phyloP scores from a whole-genome alignment of 1,140 invertebrate species.

The Philotrypesis tridentata region DNA sequence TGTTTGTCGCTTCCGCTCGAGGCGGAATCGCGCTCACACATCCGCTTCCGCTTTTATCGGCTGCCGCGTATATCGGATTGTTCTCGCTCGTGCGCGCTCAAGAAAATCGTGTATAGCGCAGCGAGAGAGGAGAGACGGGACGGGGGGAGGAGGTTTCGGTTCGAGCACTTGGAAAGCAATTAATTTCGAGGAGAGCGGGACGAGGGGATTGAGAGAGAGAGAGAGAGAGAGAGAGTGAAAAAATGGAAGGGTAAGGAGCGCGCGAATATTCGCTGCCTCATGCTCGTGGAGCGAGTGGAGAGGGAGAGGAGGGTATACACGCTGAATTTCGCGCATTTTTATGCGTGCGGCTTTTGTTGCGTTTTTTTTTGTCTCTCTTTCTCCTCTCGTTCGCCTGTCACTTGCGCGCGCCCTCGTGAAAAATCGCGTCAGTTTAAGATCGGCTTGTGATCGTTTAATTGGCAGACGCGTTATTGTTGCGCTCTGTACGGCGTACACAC shows the following conservation, averaged over 20 bases:
- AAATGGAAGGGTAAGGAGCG: background rate
- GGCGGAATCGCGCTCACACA: slow-evolving; percentile 5
- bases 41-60: slow-evolving; percentile 15
- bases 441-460: background rate
- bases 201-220: background rate
- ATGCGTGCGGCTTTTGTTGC: background rate
- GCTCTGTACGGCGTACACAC: too few species aligned
- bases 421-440: background rate
- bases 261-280: background rate
- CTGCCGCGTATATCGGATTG: background rate
- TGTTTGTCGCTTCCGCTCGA: slow-evolving; percentile 4
- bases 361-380: background rate
- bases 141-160: background rate
- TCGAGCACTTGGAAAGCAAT: slow-evolving; percentile 10
- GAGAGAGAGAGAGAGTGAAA: background rate
- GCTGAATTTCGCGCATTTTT: background rate
- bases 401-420: background rate
- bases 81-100: background rate
- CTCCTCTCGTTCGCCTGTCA: background rate
- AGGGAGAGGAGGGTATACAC: too few species aligned
- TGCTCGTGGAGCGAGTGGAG: background rate
- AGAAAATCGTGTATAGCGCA: background rate
- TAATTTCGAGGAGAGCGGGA: background rate
- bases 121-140: background rate
- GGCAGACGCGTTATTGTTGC: too few species aligned